Percentiles rank a stretch among this genome's conserved stretches.
These are phyloP conservation scores for Synchiropus splendidus DNA, from an alignment of 2,113 vertebrate genomes.

Conservation along the genomic window DNA sequence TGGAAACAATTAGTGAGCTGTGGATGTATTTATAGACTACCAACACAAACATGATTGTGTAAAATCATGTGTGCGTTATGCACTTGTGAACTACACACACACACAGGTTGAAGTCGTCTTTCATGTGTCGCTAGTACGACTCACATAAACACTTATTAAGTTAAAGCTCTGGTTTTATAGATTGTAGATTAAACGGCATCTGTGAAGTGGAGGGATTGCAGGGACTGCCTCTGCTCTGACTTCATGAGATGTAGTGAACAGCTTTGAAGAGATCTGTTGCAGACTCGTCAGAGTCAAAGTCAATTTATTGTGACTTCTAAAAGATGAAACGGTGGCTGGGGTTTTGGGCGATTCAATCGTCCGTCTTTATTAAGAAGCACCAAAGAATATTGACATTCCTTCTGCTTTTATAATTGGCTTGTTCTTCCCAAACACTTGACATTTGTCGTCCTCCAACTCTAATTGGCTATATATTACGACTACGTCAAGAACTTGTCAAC, in stretches of 20 bases:
- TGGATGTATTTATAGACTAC: constrained; percentile 2
- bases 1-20: no score
- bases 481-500: no score
- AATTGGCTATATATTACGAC: no score
- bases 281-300: constrained; percentile 5
- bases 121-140: constrained; percentile 11
- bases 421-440: no score
- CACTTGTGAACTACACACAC: no score
- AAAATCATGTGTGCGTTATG: no score
- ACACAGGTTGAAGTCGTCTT: constrained; percentile 12
- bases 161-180: constrained; percentile 14
- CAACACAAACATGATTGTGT: constrained; percentile 10
- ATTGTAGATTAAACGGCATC: not conserved
- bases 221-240: not conserved
- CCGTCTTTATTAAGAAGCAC: constrained; percentile 2
- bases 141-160: constrained; percentile 9
- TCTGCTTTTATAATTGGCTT: no score
- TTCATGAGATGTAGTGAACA: constrained; percentile 15
- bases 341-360: not conserved
- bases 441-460: no score
- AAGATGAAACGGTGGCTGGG: constrained; percentile 2
- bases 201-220: constrained; percentile 14
- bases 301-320: not conserved
- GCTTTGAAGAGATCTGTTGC: constrained; percentile 23
- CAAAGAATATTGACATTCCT: not conserved